Evolutionary conservation across 2,797 vertebrate species (phyloP), one percentile per base, ranked within the genome.

Genomic region (Siniperca scherzeri): DNA sequence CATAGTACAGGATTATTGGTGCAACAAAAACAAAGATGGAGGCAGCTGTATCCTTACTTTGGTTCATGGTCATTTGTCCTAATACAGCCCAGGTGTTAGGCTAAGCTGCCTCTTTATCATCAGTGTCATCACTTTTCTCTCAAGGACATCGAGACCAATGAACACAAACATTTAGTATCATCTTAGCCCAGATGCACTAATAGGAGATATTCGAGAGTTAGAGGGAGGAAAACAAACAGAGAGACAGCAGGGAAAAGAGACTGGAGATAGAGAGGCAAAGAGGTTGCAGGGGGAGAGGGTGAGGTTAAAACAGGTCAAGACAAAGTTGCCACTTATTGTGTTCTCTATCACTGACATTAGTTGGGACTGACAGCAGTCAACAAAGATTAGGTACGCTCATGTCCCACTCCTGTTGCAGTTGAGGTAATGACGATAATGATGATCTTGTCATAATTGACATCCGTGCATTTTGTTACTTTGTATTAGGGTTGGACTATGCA

Each of bases 71-170:
- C 61, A 60, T 70, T 74, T 84, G 65, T 89, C 60, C 68, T 88
- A 87, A 89, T 72, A 62, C 40, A 42, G 74, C 46, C 88, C 89
- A 92, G 91, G 90, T 94, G 92, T 87, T 60, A n/a, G 55, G 75
- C 36, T 61, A 13, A 48, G 0, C 78, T 61, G 71, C 80, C 65
- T 82, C 70, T 84, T 84, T 73, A 89, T 92, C 84, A 77, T 74
- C 69, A 13, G 79, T 77, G 77, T 90, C 89, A 85, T 87, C 83
- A 11, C 80, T 68, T 77, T 57, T 14, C 62, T 78, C 74, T 89
- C 87, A 88, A 90, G 91, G 88, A 89, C 87, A 75, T 44, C 61
- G 50, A 16, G 21, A 84, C 48, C 44, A 72, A 33, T 36, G 56
- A 83, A 88, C 78, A 64, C 64, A 90, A 87, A 88, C 83, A 81